These are phyloP conservation scores for Dissostichus mawsoni DNA, from an alignment of 2,113 vertebrate genomes.

Conservation along the genomic window DNA sequence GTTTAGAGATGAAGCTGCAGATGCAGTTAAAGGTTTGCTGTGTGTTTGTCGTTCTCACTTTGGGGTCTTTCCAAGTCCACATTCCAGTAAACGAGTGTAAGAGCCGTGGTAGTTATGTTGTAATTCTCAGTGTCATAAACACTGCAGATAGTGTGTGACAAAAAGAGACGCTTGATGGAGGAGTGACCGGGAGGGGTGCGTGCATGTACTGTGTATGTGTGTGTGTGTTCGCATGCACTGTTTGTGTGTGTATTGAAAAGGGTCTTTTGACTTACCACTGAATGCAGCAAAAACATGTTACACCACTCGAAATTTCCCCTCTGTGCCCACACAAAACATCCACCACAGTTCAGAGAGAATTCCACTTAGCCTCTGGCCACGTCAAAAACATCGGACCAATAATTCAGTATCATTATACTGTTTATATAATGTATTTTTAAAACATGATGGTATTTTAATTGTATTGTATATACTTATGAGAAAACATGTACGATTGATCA, in stretches of 20 bases:
- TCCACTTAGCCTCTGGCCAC: slow-evolving; percentile 23
- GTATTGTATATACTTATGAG: background rate
- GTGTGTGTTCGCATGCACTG: background rate
- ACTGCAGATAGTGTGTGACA: slow-evolving; percentile 28
- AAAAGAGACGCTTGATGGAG: slow-evolving; percentile 26
- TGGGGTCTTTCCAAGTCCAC: slow-evolving; percentile 63
- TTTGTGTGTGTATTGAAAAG: slow-evolving; percentile 31
- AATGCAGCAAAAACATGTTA: slow-evolving; percentile 69
- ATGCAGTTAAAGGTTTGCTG: slow-evolving; percentile 9
- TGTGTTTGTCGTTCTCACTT: slow-evolving; percentile 40
- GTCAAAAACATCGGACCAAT: background rate
- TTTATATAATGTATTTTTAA: background rate
- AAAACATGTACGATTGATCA: background rate
- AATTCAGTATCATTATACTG: background rate
- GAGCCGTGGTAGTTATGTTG: slow-evolving; percentile 60
- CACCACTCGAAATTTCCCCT: slow-evolving; percentile 70
- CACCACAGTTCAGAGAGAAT: slow-evolving; percentile 33
- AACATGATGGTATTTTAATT: background rate
- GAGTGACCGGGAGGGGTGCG: slow-evolving; percentile 14
- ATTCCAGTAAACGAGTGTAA: slow-evolving; percentile 64
- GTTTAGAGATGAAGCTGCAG: background rate
- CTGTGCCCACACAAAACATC: slow-evolving; percentile 70
- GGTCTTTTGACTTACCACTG: slow-evolving; percentile 63
- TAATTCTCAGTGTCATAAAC: slow-evolving; percentile 63
- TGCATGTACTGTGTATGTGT: background rate